Conservation (phyloP, 2,797 vertebrate species). For the Euthynnus affinis region DNA sequence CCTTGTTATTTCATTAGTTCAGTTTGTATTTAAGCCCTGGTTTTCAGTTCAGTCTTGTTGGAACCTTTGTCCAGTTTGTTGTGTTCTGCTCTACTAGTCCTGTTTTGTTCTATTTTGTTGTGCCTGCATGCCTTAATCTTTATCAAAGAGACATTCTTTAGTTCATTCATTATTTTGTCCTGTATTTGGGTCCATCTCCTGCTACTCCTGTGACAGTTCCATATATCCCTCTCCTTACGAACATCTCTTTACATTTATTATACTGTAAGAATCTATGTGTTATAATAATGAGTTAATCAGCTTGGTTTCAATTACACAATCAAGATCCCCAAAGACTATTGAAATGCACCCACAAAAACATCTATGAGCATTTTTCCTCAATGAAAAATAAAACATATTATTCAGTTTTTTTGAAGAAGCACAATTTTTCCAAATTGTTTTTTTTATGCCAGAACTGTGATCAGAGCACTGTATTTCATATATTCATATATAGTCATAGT, state of each 20-base stretch:
- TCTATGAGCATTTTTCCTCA: not conserved
- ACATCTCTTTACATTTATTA: not conserved
- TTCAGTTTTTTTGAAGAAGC: not conserved
- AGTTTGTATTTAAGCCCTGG: too few relatives aligned
- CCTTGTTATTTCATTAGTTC: too few relatives aligned
- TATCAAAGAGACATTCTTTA: too few relatives aligned
- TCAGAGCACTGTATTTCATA: conserved; percentile 14
- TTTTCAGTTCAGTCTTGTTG: too few relatives aligned
- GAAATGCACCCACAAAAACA: conserved; percentile 5
- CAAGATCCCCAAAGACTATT: not conserved
- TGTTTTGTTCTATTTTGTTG: too few relatives aligned
- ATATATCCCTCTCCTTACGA: not conserved
- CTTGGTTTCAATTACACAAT: conserved; percentile 23
- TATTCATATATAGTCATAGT: conserved; percentile 5
- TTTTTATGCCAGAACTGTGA: conserved; percentile 26
- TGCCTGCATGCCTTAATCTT: too few relatives aligned
- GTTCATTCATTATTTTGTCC: too few relatives aligned
- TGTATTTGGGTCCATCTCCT: too few relatives aligned
- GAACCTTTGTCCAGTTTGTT: too few relatives aligned
- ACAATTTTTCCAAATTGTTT: not conserved
- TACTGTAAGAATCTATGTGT: not conserved
- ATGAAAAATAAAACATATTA: not conserved
- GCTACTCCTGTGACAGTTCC: not conserved
- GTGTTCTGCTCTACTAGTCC: too few relatives aligned
- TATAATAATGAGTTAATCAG: not conserved